Conservation (phyloP, 2,797 vertebrate species). For the Poliocrania exsul region DNA sequence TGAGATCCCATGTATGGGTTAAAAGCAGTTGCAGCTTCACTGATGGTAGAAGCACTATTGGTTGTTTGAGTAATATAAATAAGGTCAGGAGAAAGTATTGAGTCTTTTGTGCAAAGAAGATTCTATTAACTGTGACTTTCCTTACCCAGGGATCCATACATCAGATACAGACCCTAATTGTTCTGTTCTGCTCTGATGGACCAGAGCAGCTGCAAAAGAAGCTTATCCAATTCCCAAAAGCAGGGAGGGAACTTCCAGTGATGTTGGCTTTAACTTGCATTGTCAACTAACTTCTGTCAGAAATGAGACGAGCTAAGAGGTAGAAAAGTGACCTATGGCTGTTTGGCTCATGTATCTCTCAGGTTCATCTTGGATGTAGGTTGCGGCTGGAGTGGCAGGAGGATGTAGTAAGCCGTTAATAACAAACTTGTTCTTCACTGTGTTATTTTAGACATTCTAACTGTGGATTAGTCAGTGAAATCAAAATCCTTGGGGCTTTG, state of each 20-base stretch:
- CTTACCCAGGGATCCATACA: neutral
- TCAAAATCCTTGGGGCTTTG: neutral
- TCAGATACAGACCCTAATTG: neutral
- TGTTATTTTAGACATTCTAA: neutral
- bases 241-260: neutral
- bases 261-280: neutral
- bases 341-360: neutral
- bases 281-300: neutral
- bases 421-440: neutral
- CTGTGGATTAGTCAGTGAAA: neutral
- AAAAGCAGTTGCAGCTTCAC: neutral
- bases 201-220: slow-evolving; percentile 12
- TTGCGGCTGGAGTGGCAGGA: neutral
- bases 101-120: neutral
- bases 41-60: neutral
- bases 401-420: neutral
- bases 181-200: slow-evolving; percentile 14
- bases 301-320: neutral
- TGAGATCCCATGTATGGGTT: neutral
- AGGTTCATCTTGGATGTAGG: neutral
- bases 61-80: neutral
- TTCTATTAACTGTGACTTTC: neutral
- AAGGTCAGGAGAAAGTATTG: neutral
- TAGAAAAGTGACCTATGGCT: neutral
- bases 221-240: neutral